A percentile compares a stretch with the other conserved stretches of the same genome.
These are phyloP conservation scores for Asarcornis scutulata DNA, from an alignment of 2,113 vertebrate species.

Conservation along the genomic window DNA sequence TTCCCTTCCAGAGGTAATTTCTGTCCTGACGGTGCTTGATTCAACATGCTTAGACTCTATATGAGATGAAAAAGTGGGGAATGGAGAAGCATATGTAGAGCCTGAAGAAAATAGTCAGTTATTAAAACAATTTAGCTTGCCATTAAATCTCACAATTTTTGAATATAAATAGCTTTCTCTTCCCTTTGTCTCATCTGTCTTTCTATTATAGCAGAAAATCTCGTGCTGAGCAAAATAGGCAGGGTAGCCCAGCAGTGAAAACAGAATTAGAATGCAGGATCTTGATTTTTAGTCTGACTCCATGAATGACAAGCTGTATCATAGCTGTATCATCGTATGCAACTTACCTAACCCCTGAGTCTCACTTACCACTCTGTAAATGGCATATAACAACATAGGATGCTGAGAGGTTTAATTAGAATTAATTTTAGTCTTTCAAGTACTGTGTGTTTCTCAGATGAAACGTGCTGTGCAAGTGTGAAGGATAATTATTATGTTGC, in stretches of 20 bases:
- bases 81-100: slow-evolving; percentile 18
- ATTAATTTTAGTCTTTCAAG: slow-evolving; percentile 67
- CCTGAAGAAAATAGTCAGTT: slow-evolving; percentile 61
- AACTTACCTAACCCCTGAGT: not conserved
- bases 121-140: slow-evolving; percentile 66
- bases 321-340: not conserved
- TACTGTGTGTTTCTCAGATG: slow-evolving; percentile 43
- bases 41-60: slow-evolving; percentile 19
- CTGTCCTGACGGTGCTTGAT: slow-evolving; percentile 42
- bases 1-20: slow-evolving; percentile 48
- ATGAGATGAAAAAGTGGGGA: not conserved
- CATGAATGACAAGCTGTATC: not conserved
- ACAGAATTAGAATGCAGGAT: not conserved
- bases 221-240: not conserved
- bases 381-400: slow-evolving; percentile 12
- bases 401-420: slow-evolving; percentile 60
- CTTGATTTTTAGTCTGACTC: not conserved
- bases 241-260: not conserved
- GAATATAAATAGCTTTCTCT: slow-evolving; percentile 39
- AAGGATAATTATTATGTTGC: slow-evolving; percentile 56
- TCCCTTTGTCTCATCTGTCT: not conserved
- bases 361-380: not conserved
- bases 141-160: slow-evolving; percentile 49
- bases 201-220: not conserved
- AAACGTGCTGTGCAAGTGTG: slow-evolving; percentile 52